Evolutionary conservation across 2,888 invertebrate species (phyloP), one percentile per base, ranked within the genome.

Genomic region (Apamea epomidion): DNA sequence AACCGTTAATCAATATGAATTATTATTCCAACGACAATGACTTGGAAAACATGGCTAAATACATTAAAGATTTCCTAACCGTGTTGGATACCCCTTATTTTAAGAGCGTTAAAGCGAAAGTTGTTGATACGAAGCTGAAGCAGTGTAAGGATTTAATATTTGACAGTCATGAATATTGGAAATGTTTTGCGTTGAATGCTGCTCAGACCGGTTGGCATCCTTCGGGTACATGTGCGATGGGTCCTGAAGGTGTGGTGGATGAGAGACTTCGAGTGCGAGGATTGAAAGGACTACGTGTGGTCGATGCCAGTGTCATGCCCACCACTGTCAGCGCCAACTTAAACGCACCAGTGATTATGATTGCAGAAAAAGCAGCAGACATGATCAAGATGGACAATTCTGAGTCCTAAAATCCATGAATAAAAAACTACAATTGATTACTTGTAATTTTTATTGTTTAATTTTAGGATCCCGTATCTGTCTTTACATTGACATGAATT

Each of bases 1-100:
- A 95, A 64, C 98, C 98, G 0, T 88, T 96, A 54, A 97, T 98
- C n/a, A 94, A 97, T 76, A 94, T 97, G 0, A 97, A 97, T 80
- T 98, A 97, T 89, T 94, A 98, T 42, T 92, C 93, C 0, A 94
- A 97, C 7, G 92, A 94, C 14, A 91, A 94, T 32, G 98, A 98
- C 88, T 85, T 97, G 0, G 91, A 95, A 8, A 94, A 94, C 1
- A 87, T 97, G 67, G 87, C 37, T 37, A 37, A 37, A 94, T 1
- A 89, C 93, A 89, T 97, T 0, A 90, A 92, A 80, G 91, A 94
- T 32, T 90, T 90, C 7, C 42, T 42, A 42, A 42, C 42, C 6
- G 42, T 10, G 81, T 93, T 6, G 42, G 6, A 42, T 42, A 97
- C 97, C 0, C 89, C 96, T 1, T 96, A 97, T 64, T 91, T 90